Evolutionary conservation across 2,113 vertebrate genomes (phyloP), one percentile per base, ranked within the genome.

Genomic region (Monarcha castaneiventris): DNA sequence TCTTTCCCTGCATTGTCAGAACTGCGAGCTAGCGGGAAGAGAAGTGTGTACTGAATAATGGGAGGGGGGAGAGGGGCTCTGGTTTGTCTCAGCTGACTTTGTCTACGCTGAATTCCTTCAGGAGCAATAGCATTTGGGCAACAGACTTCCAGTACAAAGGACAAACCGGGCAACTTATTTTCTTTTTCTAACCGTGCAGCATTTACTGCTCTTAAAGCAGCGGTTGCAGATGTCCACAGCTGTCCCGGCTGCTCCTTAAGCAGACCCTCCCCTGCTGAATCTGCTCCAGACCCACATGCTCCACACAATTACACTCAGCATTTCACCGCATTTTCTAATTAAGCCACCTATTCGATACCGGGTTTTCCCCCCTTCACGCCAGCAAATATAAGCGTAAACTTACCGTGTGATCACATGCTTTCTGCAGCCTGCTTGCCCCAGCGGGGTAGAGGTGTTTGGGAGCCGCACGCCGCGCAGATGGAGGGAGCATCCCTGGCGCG

Each of bases 1-100:
- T 95, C 49, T 91, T 69, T 26, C 93, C 90, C 96, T 87, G 96
- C 97, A 96, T 79, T 84, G 95, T 96, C 87, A 96, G 96, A 85
- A 61, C 96, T 79, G 98, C 56, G 69, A 94, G 87, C 97, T 91
- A 69, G 90, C 46, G 79, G 89, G 87, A 95, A 94, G 79, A 76
- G 96, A 94, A 89, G 94, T 81, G 92, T 78, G 92, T 48, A 59
- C 88, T 1, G 92, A 95, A 69, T 76, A 76, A 72, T 11, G 84
- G 96, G 85, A 75, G 88, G 56, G 77, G 88, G 94, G 75, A 89
- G 87, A 83, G 75, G 75, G 89, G 87, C 94, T 91, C 91, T 68
- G 93, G 67, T 62, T 78, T 68, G 44, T 77, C 71, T 95, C 76
- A 13, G 77, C 35, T 80, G 88, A 90, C 90, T 92, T 90, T 13